Percentiles rank a stretch among this genome's conserved stretches.
Conservation (phyloP, 2,797 vertebrate species). For the Falco columbarius region DNA sequence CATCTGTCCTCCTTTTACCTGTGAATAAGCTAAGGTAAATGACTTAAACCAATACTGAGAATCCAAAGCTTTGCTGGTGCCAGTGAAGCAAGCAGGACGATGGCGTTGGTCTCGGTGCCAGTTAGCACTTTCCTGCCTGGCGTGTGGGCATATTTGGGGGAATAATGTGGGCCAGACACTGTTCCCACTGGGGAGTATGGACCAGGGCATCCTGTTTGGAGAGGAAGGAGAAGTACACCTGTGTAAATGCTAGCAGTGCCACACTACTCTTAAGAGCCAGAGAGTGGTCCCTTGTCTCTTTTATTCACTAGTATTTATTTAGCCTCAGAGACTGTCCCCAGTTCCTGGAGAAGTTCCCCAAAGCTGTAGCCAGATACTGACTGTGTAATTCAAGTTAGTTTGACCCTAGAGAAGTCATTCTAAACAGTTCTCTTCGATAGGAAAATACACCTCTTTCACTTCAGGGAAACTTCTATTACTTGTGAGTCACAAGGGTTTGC, state of each 20-base stretch:
- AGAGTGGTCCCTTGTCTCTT: background rate
- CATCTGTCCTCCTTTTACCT: background rate
- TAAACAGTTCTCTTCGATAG: slow-evolving; percentile 13
- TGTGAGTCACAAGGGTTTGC: slow-evolving; percentile 30
- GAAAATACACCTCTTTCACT: slow-evolving; percentile 50
- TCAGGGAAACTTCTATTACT: slow-evolving; percentile 26
- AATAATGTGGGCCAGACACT: background rate
- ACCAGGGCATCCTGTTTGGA: background rate
- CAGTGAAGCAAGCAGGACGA: background rate
- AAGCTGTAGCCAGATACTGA: slow-evolving; percentile 35
- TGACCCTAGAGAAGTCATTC: slow-evolving; percentile 46
- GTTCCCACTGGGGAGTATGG: background rate
- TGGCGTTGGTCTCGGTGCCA: rapidly evolving
- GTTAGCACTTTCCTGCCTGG: background rate
- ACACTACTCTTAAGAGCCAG: background rate
- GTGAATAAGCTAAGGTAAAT: background rate
- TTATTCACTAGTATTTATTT: slow-evolving; percentile 47
- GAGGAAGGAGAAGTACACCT: background rate
- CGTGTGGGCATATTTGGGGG: background rate
- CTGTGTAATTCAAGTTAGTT: slow-evolving; percentile 64
- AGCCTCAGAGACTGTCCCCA: slow-evolving; percentile 11
- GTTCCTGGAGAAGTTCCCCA: slow-evolving; percentile 15
- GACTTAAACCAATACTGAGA: background rate
- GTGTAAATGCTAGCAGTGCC: background rate
- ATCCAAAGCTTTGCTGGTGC: background rate